A percentile compares a stretch with the other conserved stretches of the same genome.
These are phyloP conservation scores for Alexandromys fortis DNA, from an alignment of 2,113 vertebrate genomes.

Conservation along the genomic window DNA sequence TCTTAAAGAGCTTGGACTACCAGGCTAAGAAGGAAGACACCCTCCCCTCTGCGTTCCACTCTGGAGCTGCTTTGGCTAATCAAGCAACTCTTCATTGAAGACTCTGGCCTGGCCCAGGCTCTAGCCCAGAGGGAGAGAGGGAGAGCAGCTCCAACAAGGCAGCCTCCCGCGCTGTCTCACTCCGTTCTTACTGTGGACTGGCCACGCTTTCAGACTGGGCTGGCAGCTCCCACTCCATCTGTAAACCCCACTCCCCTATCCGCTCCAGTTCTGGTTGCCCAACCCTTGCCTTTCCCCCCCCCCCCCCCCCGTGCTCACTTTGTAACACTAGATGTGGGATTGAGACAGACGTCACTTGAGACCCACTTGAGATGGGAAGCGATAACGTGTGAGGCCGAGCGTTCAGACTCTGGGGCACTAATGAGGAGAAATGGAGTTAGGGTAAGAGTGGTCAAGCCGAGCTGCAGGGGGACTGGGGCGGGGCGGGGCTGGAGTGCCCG, in stretches of 20 bases:
- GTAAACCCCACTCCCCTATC: not conserved
- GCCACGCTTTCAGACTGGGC: not conserved
- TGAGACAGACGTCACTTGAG: constrained; percentile 17
- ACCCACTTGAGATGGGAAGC: not conserved
- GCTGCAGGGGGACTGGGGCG: not conserved
- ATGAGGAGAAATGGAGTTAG: not conserved
- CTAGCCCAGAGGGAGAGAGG: not conserved
- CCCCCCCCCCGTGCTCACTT: not conserved
- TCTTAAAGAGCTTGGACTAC: not conserved
- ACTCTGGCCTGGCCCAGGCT: not conserved
- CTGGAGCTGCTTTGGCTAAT: not conserved
- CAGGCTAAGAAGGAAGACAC: not conserved
- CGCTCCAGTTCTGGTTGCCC: not conserved
- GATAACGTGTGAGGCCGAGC: not conserved
- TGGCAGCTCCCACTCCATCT: not conserved
- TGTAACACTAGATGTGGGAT: not conserved
- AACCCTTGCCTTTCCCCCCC: not conserved
- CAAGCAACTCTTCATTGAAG: not conserved
- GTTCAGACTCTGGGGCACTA: not conserved
- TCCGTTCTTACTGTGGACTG: not conserved
- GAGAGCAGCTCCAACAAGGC: not conserved
- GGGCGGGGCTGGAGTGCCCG: not conserved
- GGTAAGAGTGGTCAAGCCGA: not conserved
- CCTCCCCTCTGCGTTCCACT: not conserved
- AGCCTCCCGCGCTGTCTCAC: not conserved